Percentiles rank a stretch among this genome's conserved stretches.
Conservation (phyloP, 2,113 vertebrate genomes). For the Scartelaos histophorus region DNA sequence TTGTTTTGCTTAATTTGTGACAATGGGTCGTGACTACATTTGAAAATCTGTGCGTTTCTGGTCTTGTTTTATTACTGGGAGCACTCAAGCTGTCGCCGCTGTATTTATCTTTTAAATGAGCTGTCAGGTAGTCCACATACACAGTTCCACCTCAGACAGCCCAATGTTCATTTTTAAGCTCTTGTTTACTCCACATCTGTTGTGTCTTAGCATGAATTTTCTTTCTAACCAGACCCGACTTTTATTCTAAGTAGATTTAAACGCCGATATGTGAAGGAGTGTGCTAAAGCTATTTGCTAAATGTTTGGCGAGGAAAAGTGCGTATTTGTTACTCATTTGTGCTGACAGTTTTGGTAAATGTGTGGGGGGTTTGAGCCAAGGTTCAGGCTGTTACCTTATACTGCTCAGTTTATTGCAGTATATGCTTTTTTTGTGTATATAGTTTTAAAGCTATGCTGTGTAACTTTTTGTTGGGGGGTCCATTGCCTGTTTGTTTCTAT, state of each 20-base stretch:
- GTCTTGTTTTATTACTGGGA: constrained; percentile 3
- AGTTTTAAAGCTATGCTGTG: too few relatives aligned
- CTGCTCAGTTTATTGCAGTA: constrained; percentile 54
- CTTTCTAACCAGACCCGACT: not conserved
- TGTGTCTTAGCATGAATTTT: not conserved
- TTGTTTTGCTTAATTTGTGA: constrained; percentile 5
- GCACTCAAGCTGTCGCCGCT: constrained; percentile 8
- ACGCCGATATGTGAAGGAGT: not conserved
- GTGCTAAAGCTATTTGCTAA: too few relatives aligned
- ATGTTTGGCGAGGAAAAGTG: constrained; percentile 18
- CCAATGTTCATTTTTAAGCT: constrained; percentile 1
- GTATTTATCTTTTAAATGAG: constrained; percentile 17
- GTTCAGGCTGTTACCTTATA: constrained; percentile 34
- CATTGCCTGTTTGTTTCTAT: too few relatives aligned
- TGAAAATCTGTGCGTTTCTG: constrained; percentile 1
- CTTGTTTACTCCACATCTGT: not conserved
- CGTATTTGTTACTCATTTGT: constrained; percentile 36
- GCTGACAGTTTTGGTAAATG: constrained; percentile 48
- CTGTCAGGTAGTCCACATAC: constrained; percentile 9
- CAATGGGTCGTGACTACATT: not conserved
- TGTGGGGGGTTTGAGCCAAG: constrained; percentile 36
- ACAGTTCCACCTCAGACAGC: constrained; percentile 6
- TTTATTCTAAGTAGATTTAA: not conserved
- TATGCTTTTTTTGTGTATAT: constrained; percentile 24
- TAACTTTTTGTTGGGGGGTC: too few relatives aligned